Percentiles rank a stretch among this genome's conserved stretches.
Evolutionary conservation across 2,113 vertebrate genomes (phyloP).

Genomic region (Actinemys pallida): DNA sequence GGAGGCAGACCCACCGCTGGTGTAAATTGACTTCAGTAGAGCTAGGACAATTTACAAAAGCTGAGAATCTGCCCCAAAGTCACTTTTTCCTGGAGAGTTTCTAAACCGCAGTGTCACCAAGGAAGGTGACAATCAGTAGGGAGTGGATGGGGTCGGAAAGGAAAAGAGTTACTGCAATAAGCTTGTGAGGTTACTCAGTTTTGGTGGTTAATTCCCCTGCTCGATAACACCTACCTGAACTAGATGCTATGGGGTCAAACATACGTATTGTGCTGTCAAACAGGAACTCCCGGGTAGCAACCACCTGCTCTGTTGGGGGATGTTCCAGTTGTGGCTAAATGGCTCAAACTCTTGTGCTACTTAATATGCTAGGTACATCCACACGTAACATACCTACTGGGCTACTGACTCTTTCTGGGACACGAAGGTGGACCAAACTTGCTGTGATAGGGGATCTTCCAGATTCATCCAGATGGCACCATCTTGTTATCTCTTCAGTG

Average conservation of each 20-base stretch:
- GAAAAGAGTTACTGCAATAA: neutral
- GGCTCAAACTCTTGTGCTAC: neutral
- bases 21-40: neutral
- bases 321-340: neutral
- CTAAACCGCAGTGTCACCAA: neutral
- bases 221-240: neutral
- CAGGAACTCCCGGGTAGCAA: accelerated
- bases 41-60: neutral
- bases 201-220: neutral
- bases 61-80: neutral
- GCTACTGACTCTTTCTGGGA: neutral
- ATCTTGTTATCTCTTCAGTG: neutral
- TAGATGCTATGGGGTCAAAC: neutral
- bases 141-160: neutral
- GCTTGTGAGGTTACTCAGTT: neutral
- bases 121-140: neutral
- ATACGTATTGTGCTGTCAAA: neutral
- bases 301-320: accelerated
- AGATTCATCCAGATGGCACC: neutral
- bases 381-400: neutral
- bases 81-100: neutral
- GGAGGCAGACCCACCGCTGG: neutral
- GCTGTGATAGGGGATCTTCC: neutral
- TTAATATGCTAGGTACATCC: neutral
- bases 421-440: neutral